Conservation (phyloP, 2,113 vertebrate species). For the Datnioides undecimradiatus region DNA sequence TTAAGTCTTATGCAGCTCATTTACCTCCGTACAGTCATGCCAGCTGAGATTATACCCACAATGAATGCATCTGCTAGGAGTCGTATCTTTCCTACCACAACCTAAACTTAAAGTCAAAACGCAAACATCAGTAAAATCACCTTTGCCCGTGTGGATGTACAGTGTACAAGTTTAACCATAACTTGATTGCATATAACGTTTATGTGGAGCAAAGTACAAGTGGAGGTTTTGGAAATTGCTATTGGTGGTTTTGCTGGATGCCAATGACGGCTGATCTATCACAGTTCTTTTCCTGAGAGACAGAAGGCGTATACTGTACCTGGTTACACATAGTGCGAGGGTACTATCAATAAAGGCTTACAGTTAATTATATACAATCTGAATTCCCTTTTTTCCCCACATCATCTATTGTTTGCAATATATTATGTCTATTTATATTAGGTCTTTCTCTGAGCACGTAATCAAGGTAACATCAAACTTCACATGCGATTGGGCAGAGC, state of each 20-base stretch:
- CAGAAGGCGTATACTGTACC: constrained; percentile 58
- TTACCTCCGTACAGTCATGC: constrained; percentile 8
- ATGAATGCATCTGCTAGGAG: background rate
- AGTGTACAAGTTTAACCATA: background rate
- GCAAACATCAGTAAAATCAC: constrained; percentile 5
- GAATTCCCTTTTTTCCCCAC: background rate
- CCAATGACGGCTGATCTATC: constrained; percentile 43
- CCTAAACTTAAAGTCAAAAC: background rate
- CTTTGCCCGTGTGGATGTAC: constrained; percentile 17
- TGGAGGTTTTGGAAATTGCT: constrained; percentile 24
- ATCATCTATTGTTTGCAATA: constrained; percentile 1
- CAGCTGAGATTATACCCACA: background rate
- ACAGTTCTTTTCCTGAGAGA: constrained; percentile 77
- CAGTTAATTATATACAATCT: constrained; percentile 37
- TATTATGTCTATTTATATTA: constrained; percentile 3
- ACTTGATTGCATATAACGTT: background rate
- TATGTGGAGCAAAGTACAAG: background rate
- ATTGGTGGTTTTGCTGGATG: constrained; percentile 42
- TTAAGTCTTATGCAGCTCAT: background rate
- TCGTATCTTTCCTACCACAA: background rate
- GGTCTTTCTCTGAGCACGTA: constrained; percentile 34
- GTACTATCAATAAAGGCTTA: constrained; percentile 45
- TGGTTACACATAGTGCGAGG: constrained; percentile 48
- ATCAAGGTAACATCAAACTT: constrained; percentile 31
- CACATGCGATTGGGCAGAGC: constrained; percentile 61